Base-by-base conservation (phyloP, 2,797 vertebrate genomes). In the Epinephelus coioides region DNA sequence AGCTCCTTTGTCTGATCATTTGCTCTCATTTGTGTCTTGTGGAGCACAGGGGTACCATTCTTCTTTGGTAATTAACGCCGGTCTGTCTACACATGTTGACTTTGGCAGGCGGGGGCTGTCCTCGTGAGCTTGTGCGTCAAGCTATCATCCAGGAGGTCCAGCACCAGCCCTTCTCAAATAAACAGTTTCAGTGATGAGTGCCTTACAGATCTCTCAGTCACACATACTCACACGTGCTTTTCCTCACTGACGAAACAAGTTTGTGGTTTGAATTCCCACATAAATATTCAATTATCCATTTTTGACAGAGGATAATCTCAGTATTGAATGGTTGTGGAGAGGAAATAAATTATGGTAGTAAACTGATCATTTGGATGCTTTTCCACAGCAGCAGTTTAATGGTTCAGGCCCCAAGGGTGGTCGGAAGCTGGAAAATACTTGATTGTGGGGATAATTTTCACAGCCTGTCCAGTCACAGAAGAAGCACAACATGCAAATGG, bases 101-200 rank as follows among this genome's bases (percentile, higher is more conserved):
- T 90, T 95, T 95, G 92, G 92, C 89, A 89, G 83, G 74, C 79
- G 11, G 71, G 50, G 50, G 56, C 73, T 53, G 66, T 90, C 89
- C 93, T 92, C 78, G 85, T 94, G 94, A 93, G 92, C 74, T 91
- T 79, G 79, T 93, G 92, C 91, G 93, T 95, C 95, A 95, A 91
- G 76, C 84, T 78, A 80, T 83, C 86, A 77, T 91, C 88, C 82
- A 88, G 86, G 85, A 91, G 84, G 77, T 86, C 85, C 83, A 78
- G 78, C 64, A 69, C 62, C 78, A 89, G 59, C 61, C 73, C 79
- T 83, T 71, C 75, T 84, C 79, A 93, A 88, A 91, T 79, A 90
- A 90, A 90, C 81, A 86, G 40, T 78, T 74, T 79, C 61, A 70
- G 70, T 73, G 79, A 81, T 69, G 74, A 84, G 63, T 56, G 61